Evolutionary conservation across 2,888 invertebrate genomes (phyloP).

Genomic region (Orthosia incerta): DNA sequence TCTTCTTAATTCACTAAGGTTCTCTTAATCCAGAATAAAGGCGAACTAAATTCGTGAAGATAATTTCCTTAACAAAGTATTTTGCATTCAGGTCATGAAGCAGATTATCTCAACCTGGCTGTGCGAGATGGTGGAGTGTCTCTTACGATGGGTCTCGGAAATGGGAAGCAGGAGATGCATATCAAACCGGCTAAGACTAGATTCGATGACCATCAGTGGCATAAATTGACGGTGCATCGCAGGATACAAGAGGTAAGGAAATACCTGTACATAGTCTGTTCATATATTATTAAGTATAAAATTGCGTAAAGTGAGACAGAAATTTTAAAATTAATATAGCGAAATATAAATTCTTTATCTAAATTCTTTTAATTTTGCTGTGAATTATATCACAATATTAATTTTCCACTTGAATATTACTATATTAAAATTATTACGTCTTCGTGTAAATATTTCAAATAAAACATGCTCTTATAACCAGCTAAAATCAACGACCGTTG

Average conservation of each 20-base stretch:
- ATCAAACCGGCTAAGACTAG: slow-evolving; percentile 96
- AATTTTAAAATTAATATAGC: neutral
- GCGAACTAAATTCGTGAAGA: slow-evolving; percentile 21
- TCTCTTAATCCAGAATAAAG: slow-evolving; percentile 12
- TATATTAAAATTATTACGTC: neutral
- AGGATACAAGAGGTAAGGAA: slow-evolving; percentile 96
- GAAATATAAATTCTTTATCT: neutral
- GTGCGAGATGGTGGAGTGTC: slow-evolving; percentile 97
- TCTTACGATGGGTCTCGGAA: slow-evolving; percentile 97
- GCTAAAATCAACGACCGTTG: slow-evolving; percentile 22
- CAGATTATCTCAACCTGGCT: slow-evolving; percentile 97
- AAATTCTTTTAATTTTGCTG: neutral
- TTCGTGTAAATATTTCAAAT: slow-evolving; percentile 17
- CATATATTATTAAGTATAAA: no score
- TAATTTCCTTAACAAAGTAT: slow-evolving; percentile 32
- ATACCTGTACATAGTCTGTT: neutral
- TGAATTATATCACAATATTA: neutral
- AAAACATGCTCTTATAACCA: slow-evolving; percentile 25
- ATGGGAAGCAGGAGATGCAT: slow-evolving; percentile 97
- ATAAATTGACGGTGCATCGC: slow-evolving; percentile 97
- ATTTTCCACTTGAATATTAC: neutral
- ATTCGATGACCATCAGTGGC: slow-evolving; percentile 99
- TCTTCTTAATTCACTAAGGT: slow-evolving; percentile 13
- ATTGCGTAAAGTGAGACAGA: neutral
- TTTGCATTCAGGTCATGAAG: slow-evolving; percentile 93